Evolutionary conservation across 1,140 invertebrate genomes (phyloP).

Genomic region (Formica exsecta): DNA sequence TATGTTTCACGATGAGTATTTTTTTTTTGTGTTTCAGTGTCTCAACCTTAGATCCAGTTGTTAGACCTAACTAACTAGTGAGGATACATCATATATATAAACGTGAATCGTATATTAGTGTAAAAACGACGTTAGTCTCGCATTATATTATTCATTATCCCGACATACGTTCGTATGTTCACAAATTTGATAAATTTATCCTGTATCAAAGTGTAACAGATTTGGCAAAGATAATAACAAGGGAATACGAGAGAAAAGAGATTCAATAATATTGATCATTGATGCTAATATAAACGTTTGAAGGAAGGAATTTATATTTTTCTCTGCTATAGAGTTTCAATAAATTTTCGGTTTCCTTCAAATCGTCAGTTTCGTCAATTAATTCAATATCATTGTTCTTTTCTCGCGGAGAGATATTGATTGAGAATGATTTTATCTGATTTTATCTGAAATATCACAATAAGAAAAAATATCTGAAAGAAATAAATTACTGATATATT

Average conservation of each 20-base stretch:
- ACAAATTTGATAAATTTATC: slow-evolving; percentile 47
- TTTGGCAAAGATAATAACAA: slow-evolving; percentile 35
- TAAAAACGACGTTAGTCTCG: slow-evolving; percentile 41
- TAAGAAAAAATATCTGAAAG: slow-evolving; percentile 24
- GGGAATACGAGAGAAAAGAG: background rate
- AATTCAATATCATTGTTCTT: background rate
- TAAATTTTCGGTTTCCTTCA: slow-evolving; percentile 6
- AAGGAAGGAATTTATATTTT: slow-evolving; percentile 30
- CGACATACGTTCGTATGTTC: background rate
- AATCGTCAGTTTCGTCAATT: background rate
- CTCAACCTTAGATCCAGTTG: slow-evolving; percentile 2
- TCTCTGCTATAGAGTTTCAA: slow-evolving; percentile 7
- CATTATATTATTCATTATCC: slow-evolving; percentile 8
- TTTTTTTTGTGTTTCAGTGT: slow-evolving; percentile 18
- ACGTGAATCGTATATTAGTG: slow-evolving; percentile 36
- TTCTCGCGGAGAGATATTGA: background rate
- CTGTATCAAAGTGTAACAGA: slow-evolving; percentile 35
- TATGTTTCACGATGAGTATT: slow-evolving; percentile 50
- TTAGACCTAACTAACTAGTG: slow-evolving; percentile 46
- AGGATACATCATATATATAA: slow-evolving; percentile 28
- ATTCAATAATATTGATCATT: slow-evolving; percentile 16
- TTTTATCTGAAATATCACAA: slow-evolving; percentile 11
- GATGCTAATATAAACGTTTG: background rate
- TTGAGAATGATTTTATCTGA: slow-evolving; percentile 13
- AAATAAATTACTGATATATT: slow-evolving; percentile 29